A percentile compares a stretch with the other conserved stretches of the same genome.
These are phyloP conservation scores for Nymphalis c-album DNA, from an alignment of 2,888 invertebrate species.

Conservation along the genomic window DNA sequence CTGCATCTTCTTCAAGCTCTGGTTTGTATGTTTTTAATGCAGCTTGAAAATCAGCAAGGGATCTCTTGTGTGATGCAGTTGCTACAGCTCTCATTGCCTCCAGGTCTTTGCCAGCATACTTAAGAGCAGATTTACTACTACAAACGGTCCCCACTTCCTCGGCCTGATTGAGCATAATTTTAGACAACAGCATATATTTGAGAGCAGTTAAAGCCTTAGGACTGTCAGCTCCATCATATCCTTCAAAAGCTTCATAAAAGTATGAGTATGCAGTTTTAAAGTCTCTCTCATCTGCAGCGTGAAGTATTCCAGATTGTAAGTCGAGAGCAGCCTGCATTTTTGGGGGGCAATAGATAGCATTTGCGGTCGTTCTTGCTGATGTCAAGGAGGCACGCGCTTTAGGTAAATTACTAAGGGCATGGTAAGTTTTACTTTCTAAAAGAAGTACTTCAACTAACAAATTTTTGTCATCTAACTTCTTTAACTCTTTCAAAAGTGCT, in stretches of 20 bases:
- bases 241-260: slow-evolving; percentile 99
- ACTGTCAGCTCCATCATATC: slow-evolving; percentile 97
- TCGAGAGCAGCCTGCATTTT: slow-evolving; percentile 99
- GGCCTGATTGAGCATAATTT: slow-evolving; percentile 98
- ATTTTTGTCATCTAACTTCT: slow-evolving; percentile 99
- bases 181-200: slow-evolving; percentile 99
- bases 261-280: slow-evolving; percentile 99
- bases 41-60: slow-evolving; percentile 97
- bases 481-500: slow-evolving; percentile 94
- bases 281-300: slow-evolving; percentile 99
- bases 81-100: slow-evolving; percentile 99
- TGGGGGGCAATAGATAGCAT: slow-evolving; percentile 99
- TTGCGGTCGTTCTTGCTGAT: slow-evolving; percentile 99
- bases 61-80: slow-evolving; percentile 96
- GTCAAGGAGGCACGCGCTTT: slow-evolving; percentile 98
- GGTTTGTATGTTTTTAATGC: slow-evolving; percentile 92
- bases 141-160: slow-evolving; percentile 98
- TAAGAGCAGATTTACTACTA: slow-evolving; percentile 97
- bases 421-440: slow-evolving; percentile 98
- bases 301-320: slow-evolving; percentile 97
- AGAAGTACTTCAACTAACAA: slow-evolving; percentile 98
- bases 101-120: slow-evolving; percentile 96
- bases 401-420: slow-evolving; percentile 97
- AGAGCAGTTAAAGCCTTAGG: slow-evolving; percentile 96
- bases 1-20: slow-evolving; percentile 97